phyloP scores from a whole-genome alignment of 2,797 vertebrate species.

The Poeciliopsis presidionis region DNA sequence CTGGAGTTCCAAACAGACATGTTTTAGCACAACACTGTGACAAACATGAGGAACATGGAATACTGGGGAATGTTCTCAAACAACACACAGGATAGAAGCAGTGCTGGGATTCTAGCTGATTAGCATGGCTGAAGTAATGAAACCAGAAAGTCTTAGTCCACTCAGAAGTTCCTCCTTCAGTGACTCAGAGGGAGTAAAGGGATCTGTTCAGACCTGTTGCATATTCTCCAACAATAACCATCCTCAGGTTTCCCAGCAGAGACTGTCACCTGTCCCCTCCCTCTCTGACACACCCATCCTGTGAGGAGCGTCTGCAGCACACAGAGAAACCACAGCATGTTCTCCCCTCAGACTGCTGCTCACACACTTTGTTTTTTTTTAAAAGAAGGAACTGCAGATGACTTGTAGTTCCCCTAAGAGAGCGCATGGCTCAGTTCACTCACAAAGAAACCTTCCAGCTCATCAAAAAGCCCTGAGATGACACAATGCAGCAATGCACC shows the following conservation, averaged over 20 bases:
- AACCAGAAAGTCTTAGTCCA: background rate
- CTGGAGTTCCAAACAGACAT: background rate
- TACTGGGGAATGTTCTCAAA: background rate
- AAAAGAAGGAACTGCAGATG: background rate
- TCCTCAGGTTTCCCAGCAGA: background rate
- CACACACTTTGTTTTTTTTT: background rate
- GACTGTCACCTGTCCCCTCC: background rate
- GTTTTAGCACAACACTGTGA: constrained; percentile 1
- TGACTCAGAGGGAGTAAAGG: background rate
- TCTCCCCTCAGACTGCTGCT: background rate
- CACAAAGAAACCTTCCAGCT: background rate
- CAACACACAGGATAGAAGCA: background rate
- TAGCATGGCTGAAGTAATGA: background rate
- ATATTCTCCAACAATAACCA: background rate
- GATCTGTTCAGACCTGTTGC: constrained; percentile 7
- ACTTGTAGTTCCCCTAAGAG: background rate
- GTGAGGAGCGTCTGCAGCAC: background rate
- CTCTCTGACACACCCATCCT: background rate
- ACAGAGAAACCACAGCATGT: background rate
- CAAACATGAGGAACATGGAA: background rate
- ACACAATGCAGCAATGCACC: no score
- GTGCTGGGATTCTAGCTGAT: background rate
- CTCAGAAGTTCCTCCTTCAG: background rate
- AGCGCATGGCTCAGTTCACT: background rate
- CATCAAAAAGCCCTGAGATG: background rate